Base-by-base conservation (phyloP, 2,888 invertebrate species). In the Nyleta sp. region DNA sequence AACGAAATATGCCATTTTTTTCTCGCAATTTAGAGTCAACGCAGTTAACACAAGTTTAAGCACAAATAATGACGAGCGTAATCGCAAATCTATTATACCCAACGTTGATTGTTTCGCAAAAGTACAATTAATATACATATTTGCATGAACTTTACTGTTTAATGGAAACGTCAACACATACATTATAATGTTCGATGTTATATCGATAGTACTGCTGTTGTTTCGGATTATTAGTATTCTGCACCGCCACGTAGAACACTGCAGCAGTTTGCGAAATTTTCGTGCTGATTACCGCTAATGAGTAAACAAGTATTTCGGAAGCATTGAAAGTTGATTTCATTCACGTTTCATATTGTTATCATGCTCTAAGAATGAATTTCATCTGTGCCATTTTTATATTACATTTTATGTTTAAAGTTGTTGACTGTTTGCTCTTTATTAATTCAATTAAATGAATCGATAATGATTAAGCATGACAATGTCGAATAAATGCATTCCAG, bases 221-320 rank as follows among this genome's bases (percentile, higher is more conserved):
- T 60, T 28, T 53, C 22, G 6, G 24, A 53, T 62, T 62, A 55
- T 72, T 62, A 59, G 68, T 72, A 72, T 72, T 72, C 62, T 38
- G 46, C 38, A 6, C 38, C 24, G 35, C 72, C 31, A 46, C 18
- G 22, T 18, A n/a, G 13, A 65, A 65, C 22, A 33, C 28, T 65
- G 42, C 65, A 46, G 46, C 44, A 62, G 57, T 73, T 72, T 40
- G 50, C 52, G 65, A 65, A 73, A 73, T 65, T 65, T 73, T 65
- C 50, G 57, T 40, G 40, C 57, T 42, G 50, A 65, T 65, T 65
- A 73, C 64, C 24, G 59, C 57, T 50, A 73, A 73, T 57, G 73
- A 65, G 73, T 50, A 72, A 72, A 72, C 64, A 64, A 64, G 72
- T 5, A 57, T 64, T 64, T 57, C 15, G 22, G 64, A 64, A 57